Base-by-base conservation (phyloP, 2,888 invertebrate species). In the Eupeodes latifasciatus region DNA sequence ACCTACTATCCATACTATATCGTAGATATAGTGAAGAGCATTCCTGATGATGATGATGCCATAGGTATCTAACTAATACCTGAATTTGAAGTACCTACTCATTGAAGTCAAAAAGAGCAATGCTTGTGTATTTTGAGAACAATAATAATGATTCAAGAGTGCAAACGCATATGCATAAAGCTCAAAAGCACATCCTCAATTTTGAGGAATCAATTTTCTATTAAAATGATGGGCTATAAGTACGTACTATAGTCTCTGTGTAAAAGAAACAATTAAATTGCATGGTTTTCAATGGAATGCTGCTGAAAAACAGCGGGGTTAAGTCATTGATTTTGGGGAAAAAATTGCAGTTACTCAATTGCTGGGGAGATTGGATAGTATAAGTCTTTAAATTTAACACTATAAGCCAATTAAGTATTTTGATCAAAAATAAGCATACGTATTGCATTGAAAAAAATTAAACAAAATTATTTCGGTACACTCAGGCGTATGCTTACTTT, bases 91-190 rank as follows among this genome's bases (percentile, higher is more conserved):
- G 19, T 40, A 27, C 27, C 27, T 27, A 27, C 19, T 36, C 34
- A n/a, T 36, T 34, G 36, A 59, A n/a, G 51, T 66, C 44, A 76
- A 81, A 27, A 81, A 75, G 75, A 51, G 75, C 75, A 81, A 34
- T 44, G 75, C 59, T 51, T 59, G 59, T 81, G 59, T 81, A 67
- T 81, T 27, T 27, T 57, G 40, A 40, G 40, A 4, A 40, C n/a
- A 14, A 27, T 27, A 81, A 59, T 19, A 14, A 67, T n/a, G 10
- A 12, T 62, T 57, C 36, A 66, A 64, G 27, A 27, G 74, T 66
- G 57, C 19, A 36, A 9, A 55, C 40, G 34, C 34, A 59, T 36
- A 0, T 2, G 2, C 10, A 55, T 4, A 61, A 7, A 40, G 55
- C 16, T 55, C 5, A 74, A 61, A 7, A 40, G 55, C 16, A 71